Evolutionary conservation across 2,888 invertebrate species (phyloP), one percentile per base, ranked within the genome.

Genomic region (Elmis aenea): DNA sequence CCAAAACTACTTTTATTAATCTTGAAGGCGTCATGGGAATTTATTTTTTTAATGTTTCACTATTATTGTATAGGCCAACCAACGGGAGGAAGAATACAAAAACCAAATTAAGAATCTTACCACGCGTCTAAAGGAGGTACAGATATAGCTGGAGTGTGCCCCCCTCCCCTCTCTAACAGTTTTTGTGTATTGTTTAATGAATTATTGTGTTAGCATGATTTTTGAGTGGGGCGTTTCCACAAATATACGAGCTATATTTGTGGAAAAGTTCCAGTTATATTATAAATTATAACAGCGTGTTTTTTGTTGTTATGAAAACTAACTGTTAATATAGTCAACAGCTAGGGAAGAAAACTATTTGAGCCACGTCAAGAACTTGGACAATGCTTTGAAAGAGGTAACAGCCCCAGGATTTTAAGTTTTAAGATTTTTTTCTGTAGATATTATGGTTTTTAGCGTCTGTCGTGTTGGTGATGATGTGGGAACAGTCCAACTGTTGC

Each of bases 21-120:
- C n/a, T n/a, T n/a, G n/a, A n/a, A n/a, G n/a, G n/a, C n/a, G n/a
- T n/a, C n/a, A n/a, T n/a, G n/a, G n/a, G n/a, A n/a, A n/a, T n/a
- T n/a, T n/a, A n/a, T n/a, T n/a, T n/a, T n/a, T n/a, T n/a, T 18
- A 18, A 18, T 18, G 8, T 18, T 5, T 5, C 18, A 18, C 8
- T 8, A 16, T 33, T 29, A 15, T 26, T 37, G 44, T 51, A 52
- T 75, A 96, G 94, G 95, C 96, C 77, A 93, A 94, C 81, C 94
- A 95, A 82, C 90, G 95, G 68, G 96, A 96, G 76, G 95, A 96
- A 80, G 93, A 94, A 73, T 96, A 95, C 87, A 95, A 96, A 83
- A 91, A 93, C 76, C 95, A 95, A 83, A 95, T 96, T 84, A 95
- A 96, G 86, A 92, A 89, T 73, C 83, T 94, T 74, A 92, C 90